Conservation (phyloP, 2,113 vertebrate species). For the Asarcornis scutulata region DNA sequence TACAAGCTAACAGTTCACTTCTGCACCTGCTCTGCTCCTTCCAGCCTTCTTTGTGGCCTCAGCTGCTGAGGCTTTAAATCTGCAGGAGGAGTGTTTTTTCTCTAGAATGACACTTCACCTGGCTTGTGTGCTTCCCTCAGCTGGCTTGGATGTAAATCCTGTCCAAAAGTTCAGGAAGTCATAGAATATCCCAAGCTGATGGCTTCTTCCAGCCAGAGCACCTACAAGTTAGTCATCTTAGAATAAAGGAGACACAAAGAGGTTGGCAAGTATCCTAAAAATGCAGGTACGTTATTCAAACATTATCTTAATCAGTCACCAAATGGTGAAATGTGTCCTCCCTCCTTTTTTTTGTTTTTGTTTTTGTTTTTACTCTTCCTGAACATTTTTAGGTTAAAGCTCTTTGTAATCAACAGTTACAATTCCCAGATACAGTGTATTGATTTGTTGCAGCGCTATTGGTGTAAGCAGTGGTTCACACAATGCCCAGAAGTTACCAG, state of each 20-base stretch:
- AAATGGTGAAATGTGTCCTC: background rate
- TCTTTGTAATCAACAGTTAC: background rate
- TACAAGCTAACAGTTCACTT: background rate
- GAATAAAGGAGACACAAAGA: background rate
- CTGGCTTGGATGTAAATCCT: background rate
- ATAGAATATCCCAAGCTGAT: background rate
- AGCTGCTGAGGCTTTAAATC: background rate
- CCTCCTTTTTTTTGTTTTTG: background rate
- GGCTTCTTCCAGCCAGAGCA: background rate
- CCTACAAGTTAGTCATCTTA: background rate
- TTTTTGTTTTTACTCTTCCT: background rate
- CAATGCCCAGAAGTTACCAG: background rate
- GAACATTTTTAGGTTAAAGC: background rate
- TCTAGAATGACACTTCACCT: background rate
- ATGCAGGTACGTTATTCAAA: background rate
- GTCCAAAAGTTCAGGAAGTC: background rate
- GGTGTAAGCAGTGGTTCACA: background rate
- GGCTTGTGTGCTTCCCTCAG: background rate
- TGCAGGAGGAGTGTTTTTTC: background rate
- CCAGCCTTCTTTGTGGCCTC: background rate
- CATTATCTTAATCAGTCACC: background rate
- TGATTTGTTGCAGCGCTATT: background rate
- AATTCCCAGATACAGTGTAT: background rate
- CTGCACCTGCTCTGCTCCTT: background rate
- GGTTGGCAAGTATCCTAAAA: background rate